Evolutionary conservation across 2,888 invertebrate genomes (phyloP).

Genomic region (Dioctria linearis): DNA sequence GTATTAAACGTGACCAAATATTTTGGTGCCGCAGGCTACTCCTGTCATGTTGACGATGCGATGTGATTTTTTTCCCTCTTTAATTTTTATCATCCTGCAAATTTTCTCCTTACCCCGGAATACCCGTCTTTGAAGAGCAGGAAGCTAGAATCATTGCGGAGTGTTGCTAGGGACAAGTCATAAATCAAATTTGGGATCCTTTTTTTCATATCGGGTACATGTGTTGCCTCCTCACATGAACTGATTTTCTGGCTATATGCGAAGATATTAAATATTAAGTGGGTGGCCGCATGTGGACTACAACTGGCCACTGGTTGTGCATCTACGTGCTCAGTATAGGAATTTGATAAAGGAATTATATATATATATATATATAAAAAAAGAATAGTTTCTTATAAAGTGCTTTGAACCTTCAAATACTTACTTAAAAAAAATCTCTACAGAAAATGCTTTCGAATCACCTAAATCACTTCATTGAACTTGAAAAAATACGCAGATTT

Average conservation of each 20-base stretch:
- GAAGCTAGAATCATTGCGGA: slow-evolving; percentile 38
- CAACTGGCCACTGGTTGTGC: slow-evolving; percentile 37
- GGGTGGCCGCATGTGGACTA: slow-evolving; percentile 34
- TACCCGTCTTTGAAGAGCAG: not conserved
- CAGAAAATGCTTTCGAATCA: not conserved
- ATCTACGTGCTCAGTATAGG: slow-evolving; percentile 41
- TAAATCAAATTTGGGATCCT: slow-evolving; percentile 48
- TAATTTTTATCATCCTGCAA: slow-evolving; percentile 26
- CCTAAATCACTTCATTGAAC: slow-evolving; percentile 11
- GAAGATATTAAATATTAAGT: slow-evolving; percentile 49
- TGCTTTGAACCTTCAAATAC: not conserved
- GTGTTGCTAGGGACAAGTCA: slow-evolving; percentile 48
- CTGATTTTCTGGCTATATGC: slow-evolving; percentile 38
- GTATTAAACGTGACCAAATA: slow-evolving; percentile 52
- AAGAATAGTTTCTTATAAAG: slow-evolving; percentile 7
- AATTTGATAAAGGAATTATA: slow-evolving; percentile 38
- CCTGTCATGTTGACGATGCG: slow-evolving; percentile 34
- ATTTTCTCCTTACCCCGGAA: not conserved
- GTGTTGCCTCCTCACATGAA: slow-evolving; percentile 37
- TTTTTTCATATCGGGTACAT: slow-evolving; percentile 49
- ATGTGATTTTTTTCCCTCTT: slow-evolving; percentile 3
- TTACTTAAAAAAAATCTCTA: not conserved
- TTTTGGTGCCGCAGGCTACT: slow-evolving; percentile 10
- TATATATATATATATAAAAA: not conserved
- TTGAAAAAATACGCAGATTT: not conserved